phyloP scores from a whole-genome alignment of 2,888 invertebrate genomes.

The Conchocele bisecta region DNA sequence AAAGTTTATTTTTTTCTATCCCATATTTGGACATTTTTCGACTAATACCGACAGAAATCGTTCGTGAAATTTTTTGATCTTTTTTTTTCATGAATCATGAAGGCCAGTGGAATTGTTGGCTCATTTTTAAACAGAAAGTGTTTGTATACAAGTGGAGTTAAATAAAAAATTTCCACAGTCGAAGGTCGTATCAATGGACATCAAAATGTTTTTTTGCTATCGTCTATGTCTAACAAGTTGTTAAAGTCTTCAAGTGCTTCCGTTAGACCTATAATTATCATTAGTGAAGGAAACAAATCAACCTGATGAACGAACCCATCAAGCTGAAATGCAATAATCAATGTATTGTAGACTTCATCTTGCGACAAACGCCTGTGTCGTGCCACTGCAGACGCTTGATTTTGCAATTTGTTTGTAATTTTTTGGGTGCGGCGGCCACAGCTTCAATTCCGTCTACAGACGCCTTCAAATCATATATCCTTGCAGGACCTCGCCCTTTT shows the following conservation, averaged over 20 bases:
- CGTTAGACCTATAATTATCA: background rate
- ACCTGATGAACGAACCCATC: slow-evolving; percentile 16
- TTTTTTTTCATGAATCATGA: slow-evolving; percentile 31
- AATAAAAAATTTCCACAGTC: slow-evolving; percentile 20
- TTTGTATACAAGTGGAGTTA: slow-evolving; percentile 29
- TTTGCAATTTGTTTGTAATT: too few relatives aligned
- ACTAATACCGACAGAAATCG: slow-evolving; percentile 7
- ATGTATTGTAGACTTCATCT: slow-evolving; percentile 21
- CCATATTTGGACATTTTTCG: slow-evolving; percentile 19
- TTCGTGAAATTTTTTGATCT: slow-evolving; percentile 18
- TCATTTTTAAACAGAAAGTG: slow-evolving; percentile 23
- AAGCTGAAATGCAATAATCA: slow-evolving; percentile 16
- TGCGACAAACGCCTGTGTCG: slow-evolving; percentile 17
- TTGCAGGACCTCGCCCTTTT: background rate
- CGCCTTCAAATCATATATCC: slow-evolving; percentile 16
- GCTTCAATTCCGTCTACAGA: slow-evolving; percentile 14
- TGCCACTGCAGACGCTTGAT: too few relatives aligned
- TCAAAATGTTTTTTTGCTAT: slow-evolving; percentile 1
- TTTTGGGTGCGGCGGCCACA: slow-evolving; percentile 4
- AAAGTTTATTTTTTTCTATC: slow-evolving; percentile 5
- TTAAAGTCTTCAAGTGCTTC: slow-evolving; percentile 10
- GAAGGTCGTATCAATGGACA: slow-evolving; percentile 17
- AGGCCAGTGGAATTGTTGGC: slow-evolving; percentile 22
- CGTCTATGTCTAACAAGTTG: background rate
- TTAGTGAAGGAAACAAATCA: slow-evolving; percentile 13